Conservation (phyloP, 2,888 invertebrate species). For the Microctonus aethiopoides region DNA sequence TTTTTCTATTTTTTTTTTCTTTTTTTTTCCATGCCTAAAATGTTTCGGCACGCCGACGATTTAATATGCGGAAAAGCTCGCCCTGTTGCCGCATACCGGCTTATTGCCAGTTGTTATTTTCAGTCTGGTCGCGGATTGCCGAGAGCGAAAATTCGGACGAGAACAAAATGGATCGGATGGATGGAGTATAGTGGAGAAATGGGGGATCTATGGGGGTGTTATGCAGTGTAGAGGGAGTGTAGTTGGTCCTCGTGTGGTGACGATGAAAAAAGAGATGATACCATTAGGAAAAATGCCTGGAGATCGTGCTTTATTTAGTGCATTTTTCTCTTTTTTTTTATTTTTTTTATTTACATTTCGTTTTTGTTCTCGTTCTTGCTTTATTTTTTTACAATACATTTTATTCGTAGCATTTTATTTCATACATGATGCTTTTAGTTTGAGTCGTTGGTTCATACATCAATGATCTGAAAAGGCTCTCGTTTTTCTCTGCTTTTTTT, state of each 20-base stretch:
- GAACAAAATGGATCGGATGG: slow-evolving; percentile 3
- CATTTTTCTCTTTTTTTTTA: not conserved
- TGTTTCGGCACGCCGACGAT: slow-evolving; percentile 46
- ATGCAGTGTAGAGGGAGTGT: not conserved
- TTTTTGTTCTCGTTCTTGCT: not conserved
- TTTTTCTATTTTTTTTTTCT: slow-evolving; percentile 24
- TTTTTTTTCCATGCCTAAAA: slow-evolving; percentile 31
- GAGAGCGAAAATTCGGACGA: slow-evolving; percentile 22
- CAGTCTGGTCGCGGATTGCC: slow-evolving; percentile 48
- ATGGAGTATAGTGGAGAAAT: not conserved
- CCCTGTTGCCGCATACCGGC: slow-evolving; percentile 46
- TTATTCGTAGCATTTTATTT: not conserved
- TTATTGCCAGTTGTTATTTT: slow-evolving; percentile 62
- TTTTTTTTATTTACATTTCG: not conserved
- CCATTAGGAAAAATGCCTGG: slow-evolving; percentile 12
- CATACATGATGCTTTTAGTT: not conserved
- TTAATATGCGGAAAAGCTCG: slow-evolving; percentile 62
- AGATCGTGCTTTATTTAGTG: slow-evolving; percentile 9
- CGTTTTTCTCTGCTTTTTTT: not conserved
- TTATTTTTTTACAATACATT: not conserved
- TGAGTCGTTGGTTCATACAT: not conserved
- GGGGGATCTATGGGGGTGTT: no score
- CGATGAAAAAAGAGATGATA: slow-evolving; percentile 23
- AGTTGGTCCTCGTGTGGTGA: slow-evolving; percentile 6
- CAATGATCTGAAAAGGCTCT: slow-evolving; percentile 22